Conservation (phyloP, 1,140 invertebrate genomes). For the Leptopilina boulardi region DNA sequence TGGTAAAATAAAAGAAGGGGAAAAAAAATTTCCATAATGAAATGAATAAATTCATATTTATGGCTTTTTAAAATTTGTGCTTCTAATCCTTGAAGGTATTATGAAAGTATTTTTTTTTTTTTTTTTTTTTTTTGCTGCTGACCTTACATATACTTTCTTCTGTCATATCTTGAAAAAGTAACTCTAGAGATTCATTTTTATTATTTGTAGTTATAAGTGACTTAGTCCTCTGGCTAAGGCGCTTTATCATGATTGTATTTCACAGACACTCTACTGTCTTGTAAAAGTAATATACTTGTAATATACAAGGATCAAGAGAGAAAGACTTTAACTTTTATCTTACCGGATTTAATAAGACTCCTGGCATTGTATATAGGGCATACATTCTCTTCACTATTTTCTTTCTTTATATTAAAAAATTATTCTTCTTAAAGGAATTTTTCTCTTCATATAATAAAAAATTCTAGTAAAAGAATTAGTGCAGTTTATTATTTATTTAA, state of each 20-base stretch:
- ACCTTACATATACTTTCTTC: not conserved
- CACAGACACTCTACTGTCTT: not conserved
- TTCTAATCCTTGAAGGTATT: too few relatives aligned
- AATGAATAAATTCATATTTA: too few relatives aligned
- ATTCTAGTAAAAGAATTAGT: too few relatives aligned
- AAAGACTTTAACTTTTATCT: slow-evolving; percentile 26
- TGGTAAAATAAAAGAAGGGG: too few relatives aligned
- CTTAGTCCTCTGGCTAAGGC: not conserved
- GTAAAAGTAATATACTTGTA: slow-evolving; percentile 13
- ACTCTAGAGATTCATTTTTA: not conserved
- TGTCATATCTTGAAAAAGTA: not conserved
- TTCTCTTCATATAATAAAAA: not conserved
- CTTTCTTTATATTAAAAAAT: not conserved
- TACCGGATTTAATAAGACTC: not conserved
- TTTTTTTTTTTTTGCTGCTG: too few relatives aligned
- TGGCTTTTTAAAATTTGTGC: too few relatives aligned
- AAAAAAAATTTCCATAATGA: too few relatives aligned
- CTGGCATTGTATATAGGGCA: not conserved
- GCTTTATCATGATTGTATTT: slow-evolving; percentile 8
- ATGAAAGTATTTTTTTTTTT: too few relatives aligned
- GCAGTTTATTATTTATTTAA: too few relatives aligned
- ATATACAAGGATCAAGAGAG: slow-evolving; percentile 23
- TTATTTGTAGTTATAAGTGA: not conserved
- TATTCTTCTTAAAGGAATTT: not conserved
- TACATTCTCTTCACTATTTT: not conserved